Evolutionary conservation across 30 jellyfish, hydroid and myxozoan genomes (phyloP), one percentile per base, ranked within the genome.

Genomic region (Cassiopea andromeda): DNA sequence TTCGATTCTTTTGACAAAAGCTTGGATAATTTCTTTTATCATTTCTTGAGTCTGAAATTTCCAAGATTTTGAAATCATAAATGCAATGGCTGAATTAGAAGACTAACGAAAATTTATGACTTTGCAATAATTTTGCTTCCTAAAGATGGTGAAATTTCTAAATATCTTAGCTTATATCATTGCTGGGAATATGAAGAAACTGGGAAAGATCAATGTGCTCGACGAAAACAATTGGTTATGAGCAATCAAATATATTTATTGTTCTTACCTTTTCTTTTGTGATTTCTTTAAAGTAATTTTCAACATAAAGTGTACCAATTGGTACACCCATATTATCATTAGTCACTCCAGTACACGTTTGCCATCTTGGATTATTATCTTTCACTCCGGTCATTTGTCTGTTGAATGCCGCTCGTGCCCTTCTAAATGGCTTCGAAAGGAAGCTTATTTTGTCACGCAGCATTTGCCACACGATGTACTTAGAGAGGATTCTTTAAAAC

Each of bases 321-420:
- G 99, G 99, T 16, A 95, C 99, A 69, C 99, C 99, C 99, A 95
- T 95, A 87, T 95, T 95, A 85, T 95, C 99, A 70, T 95, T 95
- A 1, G 99, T 95, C 16, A 95, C 92, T 4, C 97, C 94, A 43
- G 99, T 90, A 50, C 99, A 95, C 49, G 97, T 90, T 38, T 98
- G 93, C 99, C 99, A 95, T 82, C 99, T 91, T 61, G 97, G 98
- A 54, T 95, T 98, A 60, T 89, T 95, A 77, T 95, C 99, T 76
- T 95, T 94, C 0, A 95, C 99, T 1, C 99, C 99, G 2, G 99
- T 95, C 99, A 95, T 95, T 50, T 95, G 90, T 74, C 84, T 88
- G 77, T 95, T 95, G 83, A 95, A 95, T 70, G 90, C 99, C 7
- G 99, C 99, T 43, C 99, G 85, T 58, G 98, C 99, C 43, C 70